Conservation (phyloP, 2,113 vertebrate genomes). For the Laticauda laticaudata region DNA sequence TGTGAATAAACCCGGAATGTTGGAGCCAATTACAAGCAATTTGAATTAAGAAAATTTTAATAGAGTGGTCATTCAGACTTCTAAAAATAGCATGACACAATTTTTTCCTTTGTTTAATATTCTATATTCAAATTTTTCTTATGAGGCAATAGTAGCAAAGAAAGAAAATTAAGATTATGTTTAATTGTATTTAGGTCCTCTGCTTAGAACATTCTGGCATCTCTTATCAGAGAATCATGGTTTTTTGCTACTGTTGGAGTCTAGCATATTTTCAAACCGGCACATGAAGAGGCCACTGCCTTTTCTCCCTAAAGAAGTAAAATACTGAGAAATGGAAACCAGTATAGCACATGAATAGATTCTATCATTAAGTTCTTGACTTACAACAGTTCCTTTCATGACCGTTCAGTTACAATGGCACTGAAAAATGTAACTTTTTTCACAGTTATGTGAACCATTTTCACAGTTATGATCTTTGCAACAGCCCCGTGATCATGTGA, state of each 20-base stretch:
- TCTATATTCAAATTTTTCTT: not conserved
- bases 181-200: not conserved
- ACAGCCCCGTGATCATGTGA: too few species aligned
- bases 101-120: not conserved
- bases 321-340: conserved; percentile 1
- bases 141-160: not conserved
- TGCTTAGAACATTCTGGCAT: not conserved
- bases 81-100: not conserved
- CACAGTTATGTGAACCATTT: too few species aligned
- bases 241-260: not conserved
- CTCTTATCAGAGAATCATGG: not conserved
- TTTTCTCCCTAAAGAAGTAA: not conserved
- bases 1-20: conserved; percentile 27
- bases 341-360: not conserved
- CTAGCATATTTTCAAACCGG: too few species aligned
- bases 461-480: too few species aligned
- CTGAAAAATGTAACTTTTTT: too few species aligned
- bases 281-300: not conserved
- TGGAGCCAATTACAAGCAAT: conserved; percentile 35
- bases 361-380: not conserved
- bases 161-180: conserved; percentile 7
- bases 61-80: conserved; percentile 7
- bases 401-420: too few species aligned
- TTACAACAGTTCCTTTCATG: too few species aligned
- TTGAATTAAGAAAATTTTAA: conserved; percentile 36